Evolutionary conservation across 2,113 vertebrate genomes (phyloP).

Genomic region (Clarias macrocephalus): DNA sequence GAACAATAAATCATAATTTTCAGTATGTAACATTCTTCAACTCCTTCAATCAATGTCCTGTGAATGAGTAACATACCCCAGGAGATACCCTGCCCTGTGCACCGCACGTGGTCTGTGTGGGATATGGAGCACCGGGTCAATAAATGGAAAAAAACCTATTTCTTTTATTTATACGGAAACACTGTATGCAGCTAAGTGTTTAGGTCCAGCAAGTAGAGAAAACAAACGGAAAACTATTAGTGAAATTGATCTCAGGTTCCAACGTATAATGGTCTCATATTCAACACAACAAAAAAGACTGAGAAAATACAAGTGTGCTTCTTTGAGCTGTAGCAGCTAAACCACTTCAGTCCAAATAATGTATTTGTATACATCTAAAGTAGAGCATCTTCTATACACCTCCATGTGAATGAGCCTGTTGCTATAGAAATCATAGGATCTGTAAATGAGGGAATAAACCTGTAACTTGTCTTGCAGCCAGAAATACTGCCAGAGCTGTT

Average conservation of each 20-base stretch:
- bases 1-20: background rate
- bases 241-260: background rate
- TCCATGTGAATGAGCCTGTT: background rate
- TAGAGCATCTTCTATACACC: background rate
- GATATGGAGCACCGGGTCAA: background rate
- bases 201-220: background rate
- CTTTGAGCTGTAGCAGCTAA: background rate
- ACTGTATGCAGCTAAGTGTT: background rate
- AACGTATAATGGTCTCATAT: background rate
- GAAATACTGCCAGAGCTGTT: background rate
- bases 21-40: background rate
- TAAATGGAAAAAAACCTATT: background rate
- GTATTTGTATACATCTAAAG: background rate
- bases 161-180: background rate
- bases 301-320: background rate
- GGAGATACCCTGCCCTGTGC: slow-evolving; percentile 7
- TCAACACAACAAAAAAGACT: background rate
- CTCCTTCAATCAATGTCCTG: background rate
- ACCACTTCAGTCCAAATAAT: background rate
- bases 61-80: background rate
- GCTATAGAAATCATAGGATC: background rate
- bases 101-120: background rate
- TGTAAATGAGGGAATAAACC: background rate
- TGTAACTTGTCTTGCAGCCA: background rate
- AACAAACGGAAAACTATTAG: background rate